phyloP scores from a whole-genome alignment of 1,140 invertebrate genomes.

The Cepaea nemoralis region DNA sequence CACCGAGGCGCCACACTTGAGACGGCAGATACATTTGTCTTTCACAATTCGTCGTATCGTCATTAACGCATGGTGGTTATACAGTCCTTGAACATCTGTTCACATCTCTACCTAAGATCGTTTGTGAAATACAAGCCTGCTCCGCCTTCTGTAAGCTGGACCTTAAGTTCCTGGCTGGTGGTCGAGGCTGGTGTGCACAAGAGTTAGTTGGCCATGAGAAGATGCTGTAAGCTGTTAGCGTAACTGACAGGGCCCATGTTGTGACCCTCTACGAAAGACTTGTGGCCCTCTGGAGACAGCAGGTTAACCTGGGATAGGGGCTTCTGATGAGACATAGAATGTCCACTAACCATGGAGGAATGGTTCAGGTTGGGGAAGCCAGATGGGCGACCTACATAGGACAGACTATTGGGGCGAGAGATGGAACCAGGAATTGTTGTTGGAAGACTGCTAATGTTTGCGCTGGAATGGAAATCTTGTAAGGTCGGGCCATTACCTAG shows the following conservation, averaged over 20 bases:
- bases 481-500: constrained; percentile 43
- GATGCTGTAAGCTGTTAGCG: constrained; percentile 81
- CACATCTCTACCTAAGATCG: background rate
- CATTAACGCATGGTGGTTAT: background rate
- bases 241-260: constrained; percentile 77
- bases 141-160: background rate
- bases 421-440: constrained; percentile 37
- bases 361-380: constrained; percentile 38
- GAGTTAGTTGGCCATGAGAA: constrained; percentile 83
- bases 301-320: constrained; percentile 49
- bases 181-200: background rate
- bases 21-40: no score
- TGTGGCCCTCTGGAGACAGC: constrained; percentile 65
- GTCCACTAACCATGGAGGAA: constrained; percentile 9
- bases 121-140: background rate
- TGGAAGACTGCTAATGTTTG: constrained; percentile 29
- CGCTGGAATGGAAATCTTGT: constrained; percentile 44
- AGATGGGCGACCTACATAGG: constrained; percentile 21
- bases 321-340: constrained; percentile 35
- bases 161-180: background rate
- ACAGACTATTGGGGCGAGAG: background rate
- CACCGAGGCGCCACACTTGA: no score
- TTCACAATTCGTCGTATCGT: no score
- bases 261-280: constrained; percentile 70
- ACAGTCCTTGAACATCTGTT: background rate